Evolutionary conservation across 2,113 vertebrate species (phyloP), one percentile per base, ranked within the genome.

Genomic region (Nerophis lumbriciformis): DNA sequence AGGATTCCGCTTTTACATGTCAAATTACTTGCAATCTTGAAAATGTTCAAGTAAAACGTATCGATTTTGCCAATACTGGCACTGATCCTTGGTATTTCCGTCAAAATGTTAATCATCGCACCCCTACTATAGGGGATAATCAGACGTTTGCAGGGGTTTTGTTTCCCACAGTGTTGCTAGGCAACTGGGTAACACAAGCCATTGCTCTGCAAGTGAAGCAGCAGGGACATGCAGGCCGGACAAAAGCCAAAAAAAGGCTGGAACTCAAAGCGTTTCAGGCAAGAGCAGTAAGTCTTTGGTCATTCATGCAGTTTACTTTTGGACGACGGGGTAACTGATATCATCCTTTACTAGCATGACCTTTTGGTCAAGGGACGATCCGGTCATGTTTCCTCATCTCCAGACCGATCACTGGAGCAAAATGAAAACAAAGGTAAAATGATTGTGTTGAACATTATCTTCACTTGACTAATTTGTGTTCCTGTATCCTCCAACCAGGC

Each of bases 361-460:
- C 14, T 71, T 59, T 62, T 87, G 86, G 85, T 68, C 71, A 7
- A 81, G 16, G 74, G 66, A 8, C 68, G 79, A 88, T 49, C 84
- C 75, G 7, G 82, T 84, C 45, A 50, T 69, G 61, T 83, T 81
- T 59, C 78, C 79, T 14, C 85, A 85, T 72, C 35, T 77, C 16
- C 75, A 79, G 36, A 85, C 77, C 16, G 78, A 85, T 59, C 82
- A 88, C 72, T 87, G 88, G 86, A 77, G 67, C 66, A 85, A 83
- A 78, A 85, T 87, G 82, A 89, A 88, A 77, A 79, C 71, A 59
- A 78, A 28, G 77, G 82, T 85, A 66, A 73, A 61, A 61, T 9
- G 4, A 57, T 6, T 5, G 9, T 0, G 61, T 59, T 5, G 11
- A 48, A 47, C 42, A 14, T 3, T 4, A 6, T 12, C 11, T 8